Evolutionary conservation across 1,140 invertebrate species (phyloP), one percentile per base, ranked within the genome.

Genomic region (Tigriopus japonicus): DNA sequence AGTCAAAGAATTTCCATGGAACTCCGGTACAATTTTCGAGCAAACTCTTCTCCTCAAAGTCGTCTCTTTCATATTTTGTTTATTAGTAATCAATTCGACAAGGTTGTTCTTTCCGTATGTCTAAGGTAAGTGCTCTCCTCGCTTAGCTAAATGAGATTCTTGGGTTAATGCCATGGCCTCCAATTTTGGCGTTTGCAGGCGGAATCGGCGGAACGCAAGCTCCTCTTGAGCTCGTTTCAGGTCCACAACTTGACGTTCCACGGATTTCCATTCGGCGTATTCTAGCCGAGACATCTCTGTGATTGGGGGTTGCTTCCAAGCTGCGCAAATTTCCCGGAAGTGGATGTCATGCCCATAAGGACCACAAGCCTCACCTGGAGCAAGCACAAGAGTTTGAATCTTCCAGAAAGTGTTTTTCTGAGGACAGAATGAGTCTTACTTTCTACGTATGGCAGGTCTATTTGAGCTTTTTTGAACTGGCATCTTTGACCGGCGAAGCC

Each of bases 271-370:
- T 58, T 19, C 23, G 15, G 13, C 17, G 56, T 51, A 58, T 23
- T 58, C 56, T 2, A 45, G 24, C n/a, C 40, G 3, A 10, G 56
- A 40, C 56, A 58, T 58, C 42, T 58, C 56, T 6, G 23, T 28
- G 17, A 58, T n/a, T 15, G 21, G 21, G 5, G 56, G 56, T 10
- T 17, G 17, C 17, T 58, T 58, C 56, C 56, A 58, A 23, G 56
- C 56, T 15, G 56, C 56, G 40, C 56, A 58, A 7, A 58, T 58
- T 42, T 58, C 56, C 15, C 23, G 23, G 15, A 58, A 41, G 7
- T 58, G 56, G 9, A 58, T 58, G 40, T 58, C 56, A 17, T 58
- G 56, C n/a, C 56, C 56, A 23, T 58, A 58, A 28, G 56, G 56
- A n/a, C 56, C 56, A 42, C 56, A 58, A 17, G 56, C 56, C 40